These are phyloP conservation scores for Athalia cordata DNA, from an alignment of 2,888 invertebrate genomes.

Conservation along the genomic window DNA sequence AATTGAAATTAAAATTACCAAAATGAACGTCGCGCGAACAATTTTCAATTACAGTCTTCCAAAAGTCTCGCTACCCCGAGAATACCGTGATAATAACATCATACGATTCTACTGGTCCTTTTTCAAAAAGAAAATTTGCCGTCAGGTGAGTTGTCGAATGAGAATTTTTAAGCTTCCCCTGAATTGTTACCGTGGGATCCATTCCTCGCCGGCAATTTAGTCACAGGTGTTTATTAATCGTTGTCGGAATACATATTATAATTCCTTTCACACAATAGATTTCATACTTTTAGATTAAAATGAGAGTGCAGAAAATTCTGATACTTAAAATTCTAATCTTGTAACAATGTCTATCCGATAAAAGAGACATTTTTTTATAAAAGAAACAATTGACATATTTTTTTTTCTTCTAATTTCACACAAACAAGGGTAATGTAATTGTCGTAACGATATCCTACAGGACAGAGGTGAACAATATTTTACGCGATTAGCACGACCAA, in stretches of 20 bases:
- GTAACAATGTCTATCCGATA: too few species aligned
- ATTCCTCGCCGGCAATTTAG: constrained; percentile 1
- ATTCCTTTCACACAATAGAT: too few species aligned
- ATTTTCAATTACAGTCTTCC: neutral
- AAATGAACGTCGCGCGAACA: neutral
- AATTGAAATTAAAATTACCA: neutral
- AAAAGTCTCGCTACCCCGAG: neutral
- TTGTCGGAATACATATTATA: neutral
- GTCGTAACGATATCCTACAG: neutral
- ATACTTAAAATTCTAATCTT: too few species aligned
- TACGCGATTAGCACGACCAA: constrained; percentile 60
- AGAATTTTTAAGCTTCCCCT: neutral
- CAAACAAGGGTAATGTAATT: neutral
- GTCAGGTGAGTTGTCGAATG: constrained; percentile 17
- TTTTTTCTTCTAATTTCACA: neutral
- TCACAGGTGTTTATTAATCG: constrained; percentile 3
- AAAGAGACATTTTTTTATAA: too few species aligned
- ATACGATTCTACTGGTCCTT: constrained; percentile 14
- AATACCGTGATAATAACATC: neutral
- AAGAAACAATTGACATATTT: too few species aligned
- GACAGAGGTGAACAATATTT: constrained; percentile 6
- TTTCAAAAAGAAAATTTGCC: constrained; percentile 8
- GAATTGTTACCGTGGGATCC: constrained; percentile 25
- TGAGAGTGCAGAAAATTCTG: too few species aligned
- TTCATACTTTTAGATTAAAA: too few species aligned